These are phyloP conservation scores for Petrocephalus microphthalmus DNA, from an alignment of 2,113 vertebrate species.

Conservation along the genomic window DNA sequence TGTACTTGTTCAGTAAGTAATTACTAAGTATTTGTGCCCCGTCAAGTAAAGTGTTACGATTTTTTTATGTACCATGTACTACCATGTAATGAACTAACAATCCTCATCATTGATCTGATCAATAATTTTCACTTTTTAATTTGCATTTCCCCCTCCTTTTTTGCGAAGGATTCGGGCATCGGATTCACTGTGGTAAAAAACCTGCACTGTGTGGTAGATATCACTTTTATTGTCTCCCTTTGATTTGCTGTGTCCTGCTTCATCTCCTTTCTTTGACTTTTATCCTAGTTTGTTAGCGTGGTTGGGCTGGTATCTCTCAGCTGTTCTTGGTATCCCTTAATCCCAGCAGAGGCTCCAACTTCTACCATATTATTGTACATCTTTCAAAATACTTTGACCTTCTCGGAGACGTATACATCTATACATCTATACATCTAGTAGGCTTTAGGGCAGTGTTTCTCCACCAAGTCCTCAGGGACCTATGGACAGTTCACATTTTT, in stretches of 20 bases:
- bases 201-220: conserved; percentile 99
- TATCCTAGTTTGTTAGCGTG: conserved; percentile 40
- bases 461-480: neutral
- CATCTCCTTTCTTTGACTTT: conserved; percentile 53
- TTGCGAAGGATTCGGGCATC: conserved; percentile 90
- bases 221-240: conserved; percentile 80
- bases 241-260: conserved; percentile 85
- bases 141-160: conserved; percentile 83
- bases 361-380: conserved; percentile 50
- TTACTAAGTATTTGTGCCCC: neutral
- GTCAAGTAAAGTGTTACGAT: neutral
- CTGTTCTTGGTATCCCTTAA: conserved; percentile 15
- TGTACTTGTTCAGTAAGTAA: neutral
- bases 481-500: neutral
- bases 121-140: conserved; percentile 41
- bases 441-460: conserved; percentile 35
- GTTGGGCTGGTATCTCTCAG: conserved; percentile 38
- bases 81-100: conserved; percentile 57
- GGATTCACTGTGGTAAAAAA: conserved; percentile 96
- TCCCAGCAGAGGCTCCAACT: conserved; percentile 22
- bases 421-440: conserved; percentile 51
- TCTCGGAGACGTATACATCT: conserved; percentile 46
- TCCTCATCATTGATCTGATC: conserved; percentile 70
- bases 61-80: neutral
- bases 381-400: conserved; percentile 29